Percentiles rank a stretch among this genome's conserved stretches.
Conservation (phyloP, 2,888 invertebrate species). For the Drosophila ezoana region DNA sequence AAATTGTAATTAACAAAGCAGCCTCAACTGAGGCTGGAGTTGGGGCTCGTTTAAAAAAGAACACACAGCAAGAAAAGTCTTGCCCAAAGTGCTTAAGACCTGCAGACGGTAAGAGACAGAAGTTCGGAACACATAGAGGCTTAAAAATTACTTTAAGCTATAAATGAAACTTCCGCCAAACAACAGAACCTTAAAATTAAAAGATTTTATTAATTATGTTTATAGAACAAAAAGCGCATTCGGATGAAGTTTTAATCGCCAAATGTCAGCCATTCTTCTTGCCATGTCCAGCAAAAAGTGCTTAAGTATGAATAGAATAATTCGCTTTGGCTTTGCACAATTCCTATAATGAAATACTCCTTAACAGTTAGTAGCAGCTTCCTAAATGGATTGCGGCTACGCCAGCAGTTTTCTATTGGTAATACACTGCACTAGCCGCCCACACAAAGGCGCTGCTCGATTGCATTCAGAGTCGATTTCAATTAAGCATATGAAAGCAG, state of each 20-base stretch:
- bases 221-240: no score
- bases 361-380: slow-evolving; percentile 2
- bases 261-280: not conserved
- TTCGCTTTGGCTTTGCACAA: slow-evolving; percentile 5
- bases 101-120: no score
- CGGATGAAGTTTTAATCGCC: not conserved
- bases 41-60: not conserved
- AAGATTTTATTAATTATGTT: no score
- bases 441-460: not conserved
- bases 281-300: not conserved
- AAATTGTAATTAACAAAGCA: slow-evolving; percentile 48
- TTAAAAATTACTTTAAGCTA: not conserved
- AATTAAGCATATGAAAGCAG: slow-evolving; percentile 58
- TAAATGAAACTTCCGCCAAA: no score
- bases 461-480: slow-evolving; percentile 37
- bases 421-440: not conserved
- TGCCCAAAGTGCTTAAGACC: not conserved
- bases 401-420: slow-evolving; percentile 12
- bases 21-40: not conserved
- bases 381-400: slow-evolving; percentile 12
- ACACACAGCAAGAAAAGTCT: not conserved
- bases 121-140: not conserved
- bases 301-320: slow-evolving; percentile 2
- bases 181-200: no score
- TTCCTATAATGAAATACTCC: slow-evolving; percentile 16